phyloP scores from a whole-genome alignment of 2,888 invertebrate species.

The Acleris holmiana region DNA sequence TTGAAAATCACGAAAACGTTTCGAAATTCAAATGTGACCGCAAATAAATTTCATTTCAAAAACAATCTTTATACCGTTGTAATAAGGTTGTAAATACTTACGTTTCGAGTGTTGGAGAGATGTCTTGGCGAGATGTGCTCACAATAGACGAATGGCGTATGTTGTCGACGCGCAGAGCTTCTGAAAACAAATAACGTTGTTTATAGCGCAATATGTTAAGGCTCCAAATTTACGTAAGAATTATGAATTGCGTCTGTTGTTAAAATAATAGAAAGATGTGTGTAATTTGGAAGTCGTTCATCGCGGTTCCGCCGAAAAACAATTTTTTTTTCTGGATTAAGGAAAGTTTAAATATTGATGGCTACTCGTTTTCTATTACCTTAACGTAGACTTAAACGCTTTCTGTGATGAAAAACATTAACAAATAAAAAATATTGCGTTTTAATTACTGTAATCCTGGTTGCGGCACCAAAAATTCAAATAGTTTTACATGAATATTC shows the following conservation, averaged over 20 bases:
- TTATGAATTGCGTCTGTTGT: background rate
- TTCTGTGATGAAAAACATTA: too few relatives aligned
- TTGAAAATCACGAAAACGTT: background rate
- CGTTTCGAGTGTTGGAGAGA: slow-evolving; percentile 42
- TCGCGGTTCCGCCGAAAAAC: too few relatives aligned
- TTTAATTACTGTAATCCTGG: too few relatives aligned
- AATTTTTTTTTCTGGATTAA: too few relatives aligned
- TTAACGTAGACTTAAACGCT: too few relatives aligned
- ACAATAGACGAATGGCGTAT: slow-evolving; percentile 57
- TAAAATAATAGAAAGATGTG: background rate
- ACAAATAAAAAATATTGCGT: too few relatives aligned
- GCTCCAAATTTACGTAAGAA: background rate
- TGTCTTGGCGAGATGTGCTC: slow-evolving; percentile 49
- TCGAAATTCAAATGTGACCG: slow-evolving; percentile 11
- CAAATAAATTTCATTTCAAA: background rate
- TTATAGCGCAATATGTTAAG: slow-evolving; percentile 39
- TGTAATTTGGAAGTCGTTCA: too few relatives aligned
- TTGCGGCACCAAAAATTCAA: too few relatives aligned
- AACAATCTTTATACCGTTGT: background rate
- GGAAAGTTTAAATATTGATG: too few relatives aligned
- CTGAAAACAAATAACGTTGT: slow-evolving; percentile 65
- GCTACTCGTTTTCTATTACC: too few relatives aligned
- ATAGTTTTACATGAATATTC: too few relatives aligned
- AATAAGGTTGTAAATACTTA: slow-evolving; percentile 56
- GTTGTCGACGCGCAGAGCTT: slow-evolving; percentile 62